A percentile compares a stretch with the other conserved stretches of the same genome.
Conservation (phyloP, 2,113 vertebrate species). For the Aplodontia rufa region DNA sequence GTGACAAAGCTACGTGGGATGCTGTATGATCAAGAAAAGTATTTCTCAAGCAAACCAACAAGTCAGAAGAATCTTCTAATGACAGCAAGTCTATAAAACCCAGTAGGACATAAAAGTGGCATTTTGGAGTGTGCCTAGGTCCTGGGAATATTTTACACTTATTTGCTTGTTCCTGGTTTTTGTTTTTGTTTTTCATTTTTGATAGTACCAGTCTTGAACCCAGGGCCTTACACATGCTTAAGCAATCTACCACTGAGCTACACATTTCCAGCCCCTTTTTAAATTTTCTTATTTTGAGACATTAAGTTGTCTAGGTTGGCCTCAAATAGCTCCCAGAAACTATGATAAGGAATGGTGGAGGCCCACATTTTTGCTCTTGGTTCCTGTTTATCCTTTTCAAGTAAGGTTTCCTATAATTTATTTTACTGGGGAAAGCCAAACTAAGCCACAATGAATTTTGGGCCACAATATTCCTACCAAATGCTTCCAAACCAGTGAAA, state of each 20-base stretch:
- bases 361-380: slow-evolving; percentile 29
- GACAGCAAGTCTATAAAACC: slow-evolving; percentile 45
- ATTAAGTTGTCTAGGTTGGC: neutral
- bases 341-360: neutral
- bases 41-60: slow-evolving; percentile 48
- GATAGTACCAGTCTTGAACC: neutral
- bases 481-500: slow-evolving; percentile 57
- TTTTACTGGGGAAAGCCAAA: slow-evolving; percentile 1
- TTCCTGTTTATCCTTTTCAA: slow-evolving; percentile 64
- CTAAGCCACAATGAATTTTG: slow-evolving; percentile 36
- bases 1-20: neutral
- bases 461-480: slow-evolving; percentile 43
- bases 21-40: neutral
- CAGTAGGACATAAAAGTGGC: neutral
- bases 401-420: slow-evolving; percentile 62
- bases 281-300: neutral
- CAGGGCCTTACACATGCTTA: neutral
- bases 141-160: slow-evolving; percentile 4
- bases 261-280: neutral
- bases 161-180: neutral
- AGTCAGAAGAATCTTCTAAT: slow-evolving; percentile 58
- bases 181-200: too few relatives aligned
- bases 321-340: slow-evolving; percentile 10
- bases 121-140: neutral
- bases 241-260: neutral